Conservation (phyloP, 2,113 vertebrate species). For the Gymnocephalus cernua region DNA sequence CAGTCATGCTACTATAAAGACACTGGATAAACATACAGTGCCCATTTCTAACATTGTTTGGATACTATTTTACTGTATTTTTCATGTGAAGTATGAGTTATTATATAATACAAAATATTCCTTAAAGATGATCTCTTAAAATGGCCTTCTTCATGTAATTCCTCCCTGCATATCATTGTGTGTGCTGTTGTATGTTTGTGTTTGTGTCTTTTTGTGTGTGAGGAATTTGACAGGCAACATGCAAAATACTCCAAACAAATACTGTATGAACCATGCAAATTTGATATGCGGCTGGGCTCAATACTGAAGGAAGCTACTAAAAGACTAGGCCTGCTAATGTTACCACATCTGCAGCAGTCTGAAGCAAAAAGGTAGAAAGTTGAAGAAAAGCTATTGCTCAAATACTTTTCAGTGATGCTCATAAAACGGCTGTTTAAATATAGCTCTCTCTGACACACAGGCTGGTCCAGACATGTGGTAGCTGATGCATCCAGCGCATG, state of each 20-base stretch:
- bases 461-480: constrained; percentile 37
- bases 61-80: background rate
- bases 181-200: background rate
- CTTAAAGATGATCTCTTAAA: background rate
- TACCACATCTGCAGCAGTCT: background rate
- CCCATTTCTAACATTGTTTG: background rate
- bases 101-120: background rate
- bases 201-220: background rate
- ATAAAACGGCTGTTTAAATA: constrained; percentile 58
- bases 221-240: constrained; percentile 11
- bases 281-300: background rate
- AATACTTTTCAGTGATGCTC: constrained; percentile 8
- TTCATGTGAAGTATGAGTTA: background rate
- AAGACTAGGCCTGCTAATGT: constrained; percentile 7
- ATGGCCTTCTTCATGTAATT: background rate
- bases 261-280: constrained; percentile 45
- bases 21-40: background rate
- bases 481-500: constrained; percentile 54
- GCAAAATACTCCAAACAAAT: constrained; percentile 55
- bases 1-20: background rate
- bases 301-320: constrained; percentile 15
- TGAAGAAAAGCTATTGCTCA: constrained; percentile 8
- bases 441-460: constrained; percentile 32
- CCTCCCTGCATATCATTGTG: background rate
- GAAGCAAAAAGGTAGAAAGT: background rate